Evolutionary conservation across 1,140 invertebrate genomes (phyloP), one percentile per base, ranked within the genome.

Genomic region (Eriocheir sinensis): DNA sequence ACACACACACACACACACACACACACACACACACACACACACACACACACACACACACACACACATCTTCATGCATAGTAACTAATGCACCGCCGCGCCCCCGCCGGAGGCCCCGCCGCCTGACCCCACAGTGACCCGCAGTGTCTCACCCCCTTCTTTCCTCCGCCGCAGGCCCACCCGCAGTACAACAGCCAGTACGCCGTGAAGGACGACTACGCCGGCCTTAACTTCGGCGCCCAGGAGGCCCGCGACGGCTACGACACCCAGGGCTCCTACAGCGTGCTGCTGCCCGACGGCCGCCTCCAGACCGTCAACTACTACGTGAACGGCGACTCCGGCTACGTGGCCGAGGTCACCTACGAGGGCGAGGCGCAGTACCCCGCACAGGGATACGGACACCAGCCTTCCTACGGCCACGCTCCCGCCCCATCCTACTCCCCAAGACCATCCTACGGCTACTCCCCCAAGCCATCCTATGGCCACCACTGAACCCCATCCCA

Each of bases 231-330:
- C 60, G 60, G 60, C 27, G 12, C 12, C 60, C 60, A 72, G 60
- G 60, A 72, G 60, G 60, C 60, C 9, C 60, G 60, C 60, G 60
- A 72, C 60, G 60, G 60, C 60, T 72, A 72, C 60, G 60, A 72
- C 60, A 72, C 60, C 60, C 60, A 72, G 60, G 60, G 60, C 27
- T 72, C 60, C 60, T 72, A 72, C 60, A n/a, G n/a, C 60, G 60
- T 72, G 60, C 60, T n/a, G 60, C 60, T 72, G 60, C 60, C 60
- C 60, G 60, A 72, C 60, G 60, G 60, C 60, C 60, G 60, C 60
- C 60, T 72, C 0, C 60, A 72, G 60, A 0, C 27, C 21, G 60
- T 72, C 60, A 72, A 21, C 60, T 72, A 72, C 60, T 21, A 21
- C 4, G 60, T 72, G 12, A 72, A 72, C 60, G 60, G 60, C 60